phyloP scores from a whole-genome alignment of 2,113 vertebrate genomes.

The Malurus cyaneus region DNA sequence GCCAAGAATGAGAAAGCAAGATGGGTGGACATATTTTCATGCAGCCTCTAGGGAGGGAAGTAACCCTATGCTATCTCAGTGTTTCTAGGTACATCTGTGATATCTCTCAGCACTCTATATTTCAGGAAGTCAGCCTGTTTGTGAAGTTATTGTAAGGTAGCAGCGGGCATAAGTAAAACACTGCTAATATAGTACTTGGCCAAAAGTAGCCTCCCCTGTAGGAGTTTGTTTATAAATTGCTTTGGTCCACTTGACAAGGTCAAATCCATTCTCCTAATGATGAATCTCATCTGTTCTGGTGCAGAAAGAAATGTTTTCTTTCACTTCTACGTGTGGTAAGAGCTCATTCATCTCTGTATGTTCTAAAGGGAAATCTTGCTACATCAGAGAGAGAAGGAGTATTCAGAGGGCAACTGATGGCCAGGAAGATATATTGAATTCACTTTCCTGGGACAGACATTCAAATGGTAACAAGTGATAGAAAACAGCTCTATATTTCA shows the following conservation, averaged over 20 bases:
- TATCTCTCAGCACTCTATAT: conserved; percentile 67
- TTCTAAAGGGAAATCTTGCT: conserved; percentile 78
- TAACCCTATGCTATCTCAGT: conserved; percentile 18
- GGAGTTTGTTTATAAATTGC: conserved; percentile 91
- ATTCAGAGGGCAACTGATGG: conserved; percentile 83
- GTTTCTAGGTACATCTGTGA: conserved; percentile 37
- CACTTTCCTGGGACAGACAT: conserved; percentile 82
- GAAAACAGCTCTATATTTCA: conserved; percentile 85
- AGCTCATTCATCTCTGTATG: conserved; percentile 86
- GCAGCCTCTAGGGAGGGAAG: conserved; percentile 30
- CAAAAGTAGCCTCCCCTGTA: conserved; percentile 74
- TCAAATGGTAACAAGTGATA: conserved; percentile 84
- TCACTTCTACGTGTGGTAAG: conserved; percentile 83
- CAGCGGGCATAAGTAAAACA: conserved; percentile 53
- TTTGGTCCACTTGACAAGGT: conserved; percentile 92
- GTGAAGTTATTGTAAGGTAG: conserved; percentile 67
- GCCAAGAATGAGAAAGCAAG: neutral
- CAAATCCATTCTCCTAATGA: conserved; percentile 96
- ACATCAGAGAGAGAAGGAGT: conserved; percentile 81
- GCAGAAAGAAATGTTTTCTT: conserved; percentile 84
- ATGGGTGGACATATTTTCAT: neutral
- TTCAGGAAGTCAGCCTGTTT: conserved; percentile 64
- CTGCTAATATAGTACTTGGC: conserved; percentile 66
- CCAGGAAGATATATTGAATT: conserved; percentile 85
- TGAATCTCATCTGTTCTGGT: conserved; percentile 91